Base-by-base conservation (phyloP, 2,888 invertebrate species). In the Cyrtodaria siliqua region DNA sequence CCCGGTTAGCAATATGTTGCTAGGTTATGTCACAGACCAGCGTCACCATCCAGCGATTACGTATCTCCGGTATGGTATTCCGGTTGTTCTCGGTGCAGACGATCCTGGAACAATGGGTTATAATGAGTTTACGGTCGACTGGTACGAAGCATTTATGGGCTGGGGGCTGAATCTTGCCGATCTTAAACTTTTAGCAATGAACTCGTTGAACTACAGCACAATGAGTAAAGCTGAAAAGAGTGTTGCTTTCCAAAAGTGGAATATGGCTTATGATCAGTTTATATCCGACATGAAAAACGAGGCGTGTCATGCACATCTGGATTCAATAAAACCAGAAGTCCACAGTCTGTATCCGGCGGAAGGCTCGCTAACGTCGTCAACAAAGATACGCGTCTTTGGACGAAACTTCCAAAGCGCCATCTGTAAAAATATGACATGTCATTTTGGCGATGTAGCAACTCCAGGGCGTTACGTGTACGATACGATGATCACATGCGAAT, bases 101-200 rank as follows among this genome's bases (percentile, higher is more conserved):
- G 81, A 81, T 47, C 81, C 81, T 0, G 70, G 60, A 3, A 74
- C 73, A 14, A 73, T 81, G 62, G 81, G 77, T 2, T 77, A 81
- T 38, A 64, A 81, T 33, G 74, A 74, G 49, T 81, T 81, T 20
- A 81, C 81, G 0, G 64, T 74, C 20, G 81, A 81, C 63, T 81
- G 81, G 81, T 81, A 81, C 27, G 77, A 77, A 23, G 77, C 77
- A 12, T 77, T 74, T 24, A 81, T 77, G 81, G 67, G 57, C 4
- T 81, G 77, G 77, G 74, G 77, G 14, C 38, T 81, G 20, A 60
- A 66, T 44, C 62, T 81, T 2, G 73, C 73, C 2, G 77, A 81
- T 38, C 18, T 81, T 47, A 47, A 59, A 63, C 73, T 66, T 9
- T 38, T 81, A 6, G 81, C 77, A 0, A 49, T 29, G 1, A 77